phyloP scores from a whole-genome alignment of 2,113 vertebrate genomes.

The Piprites chloris region DNA sequence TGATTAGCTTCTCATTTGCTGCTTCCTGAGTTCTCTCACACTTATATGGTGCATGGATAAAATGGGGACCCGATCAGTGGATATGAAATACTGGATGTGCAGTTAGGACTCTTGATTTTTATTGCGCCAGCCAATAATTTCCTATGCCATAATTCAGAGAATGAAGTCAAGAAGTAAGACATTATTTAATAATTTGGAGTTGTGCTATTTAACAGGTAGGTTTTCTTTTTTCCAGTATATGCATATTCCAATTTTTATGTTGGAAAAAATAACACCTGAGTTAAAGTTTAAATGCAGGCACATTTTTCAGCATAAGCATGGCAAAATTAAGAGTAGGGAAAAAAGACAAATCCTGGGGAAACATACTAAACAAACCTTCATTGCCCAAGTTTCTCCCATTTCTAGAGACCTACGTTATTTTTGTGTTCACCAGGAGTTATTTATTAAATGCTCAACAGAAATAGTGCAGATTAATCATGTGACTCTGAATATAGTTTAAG shows the following conservation, averaged over 20 bases:
- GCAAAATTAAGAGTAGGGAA: neutral
- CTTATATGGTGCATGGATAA: neutral
- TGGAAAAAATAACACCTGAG: neutral
- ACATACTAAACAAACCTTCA: neutral
- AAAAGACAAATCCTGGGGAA: rapidly evolving
- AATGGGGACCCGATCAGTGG: neutral
- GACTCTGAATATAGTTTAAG: neutral
- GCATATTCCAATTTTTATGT: neutral
- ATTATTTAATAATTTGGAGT: neutral
- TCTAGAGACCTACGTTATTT: neutral
- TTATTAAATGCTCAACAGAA: neutral
- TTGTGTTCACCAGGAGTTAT: neutral
- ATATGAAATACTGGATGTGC: neutral
- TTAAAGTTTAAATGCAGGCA: neutral
- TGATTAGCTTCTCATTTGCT: conserved; percentile 13
- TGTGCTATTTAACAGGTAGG: neutral
- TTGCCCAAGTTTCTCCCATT: neutral
- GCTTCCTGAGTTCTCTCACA: neutral
- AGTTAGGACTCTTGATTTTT: neutral
- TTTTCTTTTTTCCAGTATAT: neutral
- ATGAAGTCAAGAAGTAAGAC: neutral
- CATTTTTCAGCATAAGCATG: neutral
- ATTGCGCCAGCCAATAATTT: neutral
- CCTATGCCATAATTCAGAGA: neutral
- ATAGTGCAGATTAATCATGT: neutral